Evolutionary conservation across 1,140 invertebrate species (phyloP).

Genomic region (Aporrectodea caliginosa): DNA sequence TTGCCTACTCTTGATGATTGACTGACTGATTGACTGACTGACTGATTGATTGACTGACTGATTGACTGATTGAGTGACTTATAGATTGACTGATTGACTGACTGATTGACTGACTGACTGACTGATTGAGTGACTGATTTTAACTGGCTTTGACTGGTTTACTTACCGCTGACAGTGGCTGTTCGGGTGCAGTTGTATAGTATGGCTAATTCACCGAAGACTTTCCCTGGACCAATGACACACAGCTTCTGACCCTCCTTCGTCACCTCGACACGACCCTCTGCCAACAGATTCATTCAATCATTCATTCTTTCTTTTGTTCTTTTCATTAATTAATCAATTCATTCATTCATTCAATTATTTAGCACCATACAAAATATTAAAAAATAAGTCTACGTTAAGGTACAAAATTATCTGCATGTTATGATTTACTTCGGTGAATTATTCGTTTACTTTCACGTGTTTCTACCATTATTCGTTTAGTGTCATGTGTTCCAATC

Average conservation of each 20-base stretch:
- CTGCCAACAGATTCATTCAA: constrained; percentile 66
- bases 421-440: no score
- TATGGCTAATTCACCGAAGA: constrained; percentile 97
- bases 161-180: constrained; percentile 85
- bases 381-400: no score
- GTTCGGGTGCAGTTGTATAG: constrained; percentile 98
- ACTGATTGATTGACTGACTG: not conserved
- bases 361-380: no score
- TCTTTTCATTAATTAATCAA: no score
- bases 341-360: no score
- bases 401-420: no score
- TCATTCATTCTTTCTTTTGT: no score
- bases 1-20: not conserved
- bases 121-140: constrained; percentile 18
- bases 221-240: constrained; percentile 88
- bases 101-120: constrained; percentile 25
- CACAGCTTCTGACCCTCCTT: constrained; percentile 91
- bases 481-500: no score
- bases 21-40: not conserved
- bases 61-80: not conserved
- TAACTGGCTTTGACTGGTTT: constrained; percentile 38
- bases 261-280: constrained; percentile 95
- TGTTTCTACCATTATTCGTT: no score
- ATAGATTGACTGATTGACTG: constrained; percentile 6
- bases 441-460: no score